Evolutionary conservation across 2,888 invertebrate species (phyloP).

Genomic region (Erebia ligea): DNA sequence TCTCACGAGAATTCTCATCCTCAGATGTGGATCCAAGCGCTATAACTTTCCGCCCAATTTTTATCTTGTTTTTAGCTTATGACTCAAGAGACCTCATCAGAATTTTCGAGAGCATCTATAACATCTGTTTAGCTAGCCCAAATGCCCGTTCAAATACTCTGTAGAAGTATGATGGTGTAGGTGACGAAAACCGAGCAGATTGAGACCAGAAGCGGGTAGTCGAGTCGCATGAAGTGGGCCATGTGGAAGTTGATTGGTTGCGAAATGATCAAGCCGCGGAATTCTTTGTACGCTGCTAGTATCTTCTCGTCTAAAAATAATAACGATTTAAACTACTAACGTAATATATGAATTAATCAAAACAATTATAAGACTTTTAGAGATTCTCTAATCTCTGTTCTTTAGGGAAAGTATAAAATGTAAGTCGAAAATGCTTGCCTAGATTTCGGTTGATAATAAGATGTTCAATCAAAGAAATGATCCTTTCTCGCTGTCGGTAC

Average conservation of each 20-base stretch:
- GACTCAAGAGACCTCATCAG: neutral
- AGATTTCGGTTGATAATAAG: constrained; percentile 59
- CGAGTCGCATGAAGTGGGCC: constrained; percentile 61
- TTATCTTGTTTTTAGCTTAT: neutral
- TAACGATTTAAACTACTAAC: neutral
- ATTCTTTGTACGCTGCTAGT: constrained; percentile 48
- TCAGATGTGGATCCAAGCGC: neutral
- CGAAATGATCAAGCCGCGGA: constrained; percentile 55
- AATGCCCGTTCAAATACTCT: constrained; percentile 47
- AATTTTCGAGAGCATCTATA: neutral
- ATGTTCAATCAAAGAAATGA: constrained; percentile 59
- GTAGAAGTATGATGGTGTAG: constrained; percentile 68
- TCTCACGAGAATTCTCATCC: neutral
- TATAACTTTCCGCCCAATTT: no score
- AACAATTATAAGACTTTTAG: neutral
- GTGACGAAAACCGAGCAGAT: constrained; percentile 67
- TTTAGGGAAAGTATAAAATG: constrained; percentile 26
- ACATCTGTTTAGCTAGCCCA: neutral
- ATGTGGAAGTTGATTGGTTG: constrained; percentile 61
- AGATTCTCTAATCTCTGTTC: no score
- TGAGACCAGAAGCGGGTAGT: constrained; percentile 61
- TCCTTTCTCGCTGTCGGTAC: constrained; percentile 57
- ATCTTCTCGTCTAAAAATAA: constrained; percentile 52
- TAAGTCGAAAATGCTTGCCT: constrained; percentile 48
- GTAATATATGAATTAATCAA: constrained; percentile 2